Conservation (phyloP, 2,797 vertebrate genomes). For the Acipenser transmontanus region DNA sequence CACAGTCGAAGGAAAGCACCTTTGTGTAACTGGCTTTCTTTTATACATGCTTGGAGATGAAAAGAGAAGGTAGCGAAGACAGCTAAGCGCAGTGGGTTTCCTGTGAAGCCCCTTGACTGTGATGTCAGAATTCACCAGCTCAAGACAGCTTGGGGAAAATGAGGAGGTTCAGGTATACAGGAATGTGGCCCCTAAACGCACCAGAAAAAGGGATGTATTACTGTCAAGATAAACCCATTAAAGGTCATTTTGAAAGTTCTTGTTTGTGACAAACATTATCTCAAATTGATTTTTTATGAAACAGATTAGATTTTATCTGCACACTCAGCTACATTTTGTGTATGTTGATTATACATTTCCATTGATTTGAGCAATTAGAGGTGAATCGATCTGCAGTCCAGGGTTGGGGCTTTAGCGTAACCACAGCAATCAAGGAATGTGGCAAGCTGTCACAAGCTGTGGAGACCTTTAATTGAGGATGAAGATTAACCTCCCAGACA, state of each 20-base stretch:
- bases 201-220: slow-evolving; percentile 1
- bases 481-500: not conserved
- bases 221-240: slow-evolving; percentile 5
- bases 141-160: not conserved
- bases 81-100: no score
- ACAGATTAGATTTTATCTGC: not conserved
- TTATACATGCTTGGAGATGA: no score
- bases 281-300: not conserved
- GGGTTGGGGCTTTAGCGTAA: not conserved
- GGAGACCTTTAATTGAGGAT: not conserved
- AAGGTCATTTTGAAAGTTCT: slow-evolving; percentile 1
- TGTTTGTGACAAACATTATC: not conserved
- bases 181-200: not conserved
- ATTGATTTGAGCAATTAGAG: not conserved
- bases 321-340: not conserved
- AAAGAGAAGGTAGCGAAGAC: no score
- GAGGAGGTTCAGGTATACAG: not conserved
- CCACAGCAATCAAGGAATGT: not conserved
- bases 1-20: no score
- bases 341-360: not conserved
- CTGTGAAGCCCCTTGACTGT: not conserved
- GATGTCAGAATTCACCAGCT: not conserved
- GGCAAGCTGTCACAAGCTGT: not conserved
- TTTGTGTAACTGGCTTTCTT: no score
- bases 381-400: not conserved